Conservation (phyloP, 2,113 vertebrate species). For the Hyla sarda region DNA sequence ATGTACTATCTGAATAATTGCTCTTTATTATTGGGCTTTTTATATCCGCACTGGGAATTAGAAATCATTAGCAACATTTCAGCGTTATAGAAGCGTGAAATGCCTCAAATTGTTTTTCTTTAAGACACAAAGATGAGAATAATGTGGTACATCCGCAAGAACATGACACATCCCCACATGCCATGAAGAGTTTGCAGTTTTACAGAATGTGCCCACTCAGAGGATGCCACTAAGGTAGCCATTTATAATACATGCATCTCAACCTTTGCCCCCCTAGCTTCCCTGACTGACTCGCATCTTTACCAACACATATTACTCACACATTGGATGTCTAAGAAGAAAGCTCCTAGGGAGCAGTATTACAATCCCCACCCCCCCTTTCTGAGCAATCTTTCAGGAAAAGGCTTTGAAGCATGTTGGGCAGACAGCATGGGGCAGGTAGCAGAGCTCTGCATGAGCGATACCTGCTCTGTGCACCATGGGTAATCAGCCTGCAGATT, state of each 20-base stretch:
- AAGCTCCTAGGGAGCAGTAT: slow-evolving; percentile 44
- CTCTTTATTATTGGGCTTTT: slow-evolving; percentile 29
- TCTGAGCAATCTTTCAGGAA: slow-evolving; percentile 34
- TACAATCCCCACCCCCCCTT: slow-evolving; percentile 24
- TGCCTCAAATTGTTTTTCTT: slow-evolving; percentile 39
- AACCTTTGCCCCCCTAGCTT: background rate
- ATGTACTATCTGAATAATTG: slow-evolving; percentile 32
- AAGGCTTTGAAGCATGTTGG: slow-evolving; percentile 57
- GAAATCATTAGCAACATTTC: slow-evolving; percentile 52
- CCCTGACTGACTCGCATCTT: slow-evolving; percentile 27
- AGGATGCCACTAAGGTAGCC: background rate
- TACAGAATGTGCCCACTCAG: background rate
- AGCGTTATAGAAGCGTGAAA: slow-evolving; percentile 47
- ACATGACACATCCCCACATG: slow-evolving; percentile 15
- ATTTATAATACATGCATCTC: slow-evolving; percentile 6
- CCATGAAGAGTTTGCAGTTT: background rate
- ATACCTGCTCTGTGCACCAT: slow-evolving; percentile 57
- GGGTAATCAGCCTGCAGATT: slow-evolving; percentile 41
- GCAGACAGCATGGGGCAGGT: slow-evolving; percentile 55
- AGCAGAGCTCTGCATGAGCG: slow-evolving; percentile 42
- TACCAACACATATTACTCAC: slow-evolving; percentile 36
- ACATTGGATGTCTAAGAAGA: slow-evolving; percentile 48
- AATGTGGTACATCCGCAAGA: slow-evolving; percentile 29
- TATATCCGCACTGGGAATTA: slow-evolving; percentile 27
- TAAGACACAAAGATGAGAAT: slow-evolving; percentile 42